Evolutionary conservation across 2,797 vertebrate species (phyloP), one percentile per base, ranked within the genome.

Genomic region (Cynodonichthys magdalenae): DNA sequence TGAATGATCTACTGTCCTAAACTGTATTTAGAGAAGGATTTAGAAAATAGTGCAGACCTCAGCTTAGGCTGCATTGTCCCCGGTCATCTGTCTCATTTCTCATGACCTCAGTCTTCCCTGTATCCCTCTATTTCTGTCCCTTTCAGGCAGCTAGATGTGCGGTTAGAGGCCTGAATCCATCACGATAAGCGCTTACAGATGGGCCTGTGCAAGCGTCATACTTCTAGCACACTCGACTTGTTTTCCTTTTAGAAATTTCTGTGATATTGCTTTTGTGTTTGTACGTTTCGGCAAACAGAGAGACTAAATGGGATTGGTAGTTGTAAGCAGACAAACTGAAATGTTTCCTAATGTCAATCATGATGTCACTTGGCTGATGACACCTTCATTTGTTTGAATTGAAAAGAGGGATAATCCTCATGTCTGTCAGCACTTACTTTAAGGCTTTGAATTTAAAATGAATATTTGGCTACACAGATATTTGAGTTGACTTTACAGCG

Each of bases 181-280:
- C 84, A 87, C 47, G 58, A 74, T 93, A 92, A 93, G 70, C 80
- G 65, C 80, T 91, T 89, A 66, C 92, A 92, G 91, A 93, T 92
- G 90, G 87, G 63, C 74, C 49, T 65, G 59, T 66, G 57, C 71
- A 76, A 57, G 75, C 80, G 58, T 75, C 77, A 66, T 77, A 80
- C 63, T 79, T 68, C 75, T 65, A 59, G 73, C 51, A 63, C 63
- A 56, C 68, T 80, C 49, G 31, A 54, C 66, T 71, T 12, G 49
- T 72, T 2, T 77, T 70, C 53, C 42, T 71, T 64, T 77, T 49
- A 60, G 63, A 64, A 5, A 45, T 69, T 68, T 12, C 24, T 44
- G 14, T 5, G 5, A 57, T 54, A 31, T 14, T 54, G 34, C 19
- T 15, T 48, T 68, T 57, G n/a, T 27, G 47, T 65, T 61, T 64